A percentile compares a stretch with the other conserved stretches of the same genome.
These are phyloP conservation scores for Temnothorax curvispinosus DNA, from an alignment of 1,140 invertebrate species.

Conservation along the genomic window DNA sequence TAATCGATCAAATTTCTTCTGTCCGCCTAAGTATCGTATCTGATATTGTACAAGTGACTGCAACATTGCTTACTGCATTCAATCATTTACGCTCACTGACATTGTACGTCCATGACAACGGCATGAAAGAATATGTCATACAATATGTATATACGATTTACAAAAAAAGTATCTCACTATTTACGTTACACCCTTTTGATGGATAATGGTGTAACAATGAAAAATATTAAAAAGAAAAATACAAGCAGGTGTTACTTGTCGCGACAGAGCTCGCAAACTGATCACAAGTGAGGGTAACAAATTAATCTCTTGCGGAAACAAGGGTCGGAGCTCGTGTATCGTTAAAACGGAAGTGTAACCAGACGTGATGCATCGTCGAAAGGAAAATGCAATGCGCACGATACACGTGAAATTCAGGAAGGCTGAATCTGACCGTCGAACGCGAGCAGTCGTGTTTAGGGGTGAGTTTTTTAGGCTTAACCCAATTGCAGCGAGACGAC, in stretches of 20 bases:
- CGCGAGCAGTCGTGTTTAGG: slow-evolving; percentile 25
- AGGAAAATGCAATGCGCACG: slow-evolving; percentile 56
- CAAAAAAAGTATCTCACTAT: not conserved
- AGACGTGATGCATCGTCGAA: slow-evolving; percentile 66
- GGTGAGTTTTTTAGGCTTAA: slow-evolving; percentile 71
- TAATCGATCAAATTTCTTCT: slow-evolving; percentile 64
- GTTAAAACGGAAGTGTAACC: slow-evolving; percentile 60
- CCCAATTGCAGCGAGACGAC: slow-evolving; percentile 71
- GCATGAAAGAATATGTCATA: not conserved
- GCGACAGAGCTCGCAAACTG: not conserved
- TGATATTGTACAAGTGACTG: slow-evolving; percentile 23
- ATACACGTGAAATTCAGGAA: slow-evolving; percentile 58
- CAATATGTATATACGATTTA: not conserved
- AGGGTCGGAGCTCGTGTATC: slow-evolving; percentile 36
- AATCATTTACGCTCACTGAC: slow-evolving; percentile 48
- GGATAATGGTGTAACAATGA: not conserved
- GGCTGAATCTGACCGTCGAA: slow-evolving; percentile 69
- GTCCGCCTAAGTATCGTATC: slow-evolving; percentile 25
- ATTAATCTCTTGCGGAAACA: slow-evolving; percentile 49
- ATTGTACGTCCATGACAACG: not conserved
- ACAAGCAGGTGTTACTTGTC: not conserved
- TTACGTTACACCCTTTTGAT: not conserved
- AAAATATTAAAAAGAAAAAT: not conserved
- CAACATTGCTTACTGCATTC: not conserved
- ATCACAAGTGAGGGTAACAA: slow-evolving; percentile 13